Evolutionary conservation across 92 coral and sea anemone genomes (phyloP).

Genomic region (Chrysogorgia sp.): DNA sequence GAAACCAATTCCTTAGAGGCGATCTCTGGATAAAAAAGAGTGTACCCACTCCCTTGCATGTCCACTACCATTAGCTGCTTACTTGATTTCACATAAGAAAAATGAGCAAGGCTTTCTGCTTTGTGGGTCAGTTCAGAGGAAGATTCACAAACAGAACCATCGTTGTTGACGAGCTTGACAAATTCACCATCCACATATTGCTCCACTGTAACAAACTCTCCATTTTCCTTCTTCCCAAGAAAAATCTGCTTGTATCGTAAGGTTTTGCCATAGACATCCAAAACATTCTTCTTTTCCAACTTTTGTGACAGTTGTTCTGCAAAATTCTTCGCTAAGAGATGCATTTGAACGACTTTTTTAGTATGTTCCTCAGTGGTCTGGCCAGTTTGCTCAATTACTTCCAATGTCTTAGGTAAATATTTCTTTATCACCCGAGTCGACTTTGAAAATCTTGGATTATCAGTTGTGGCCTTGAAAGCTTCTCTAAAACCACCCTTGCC

Average conservation of each 20-base stretch:
- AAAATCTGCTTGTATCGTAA: not conserved
- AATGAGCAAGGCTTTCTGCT: conserved; percentile 34
- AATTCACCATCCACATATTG: too few relatives aligned
- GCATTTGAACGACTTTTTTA: conserved; percentile 60
- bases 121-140: not conserved
- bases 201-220: too few relatives aligned
- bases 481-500: conserved; percentile 61
- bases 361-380: conserved; percentile 60
- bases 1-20: conserved; percentile 35
- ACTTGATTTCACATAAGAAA: conserved; percentile 1
- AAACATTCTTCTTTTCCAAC: not conserved
- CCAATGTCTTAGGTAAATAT: conserved; percentile 43
- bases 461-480: conserved; percentile 55
- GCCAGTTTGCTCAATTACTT: conserved; percentile 32
- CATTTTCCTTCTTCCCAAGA: not conserved
- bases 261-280: not conserved
- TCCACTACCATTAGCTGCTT: conserved; percentile 6
- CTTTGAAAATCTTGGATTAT: conserved; percentile 43
- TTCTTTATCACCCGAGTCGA: conserved; percentile 55
- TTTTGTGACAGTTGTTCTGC: not conserved
- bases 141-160: too few relatives aligned
- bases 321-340: conserved; percentile 46
- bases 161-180: too few relatives aligned
- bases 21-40: conserved; percentile 8
- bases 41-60: conserved; percentile 28